phyloP scores from a whole-genome alignment of 2,113 vertebrate species.

The Microtus montanus region DNA sequence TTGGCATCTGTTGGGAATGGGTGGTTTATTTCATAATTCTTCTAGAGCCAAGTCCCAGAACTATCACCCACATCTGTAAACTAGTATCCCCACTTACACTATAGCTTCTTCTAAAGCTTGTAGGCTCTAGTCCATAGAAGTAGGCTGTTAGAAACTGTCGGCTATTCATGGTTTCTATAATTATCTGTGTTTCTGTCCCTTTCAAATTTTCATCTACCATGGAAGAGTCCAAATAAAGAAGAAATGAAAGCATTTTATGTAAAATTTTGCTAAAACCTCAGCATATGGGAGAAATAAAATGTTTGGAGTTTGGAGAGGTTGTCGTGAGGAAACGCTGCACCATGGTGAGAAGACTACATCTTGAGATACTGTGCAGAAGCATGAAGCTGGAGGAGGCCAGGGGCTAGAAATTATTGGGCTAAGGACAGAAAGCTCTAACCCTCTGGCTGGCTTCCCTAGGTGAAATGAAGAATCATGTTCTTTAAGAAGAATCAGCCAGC shows the following conservation, averaged over 20 bases:
- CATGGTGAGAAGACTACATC: neutral
- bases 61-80: neutral
- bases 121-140: neutral
- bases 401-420: neutral
- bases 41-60: neutral
- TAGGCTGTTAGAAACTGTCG: neutral
- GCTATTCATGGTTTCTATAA: neutral
- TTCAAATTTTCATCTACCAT: neutral
- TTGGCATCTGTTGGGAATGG: neutral
- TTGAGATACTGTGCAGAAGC: neutral
- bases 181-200: neutral
- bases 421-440: neutral
- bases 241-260: neutral
- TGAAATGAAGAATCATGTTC: neutral
- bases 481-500: neutral
- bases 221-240: neutral
- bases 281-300: conserved; percentile 5
- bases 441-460: neutral
- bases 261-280: neutral
- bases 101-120: neutral
- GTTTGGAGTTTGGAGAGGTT: neutral
- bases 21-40: neutral
- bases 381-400: neutral
- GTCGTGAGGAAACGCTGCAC: neutral
- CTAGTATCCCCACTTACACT: neutral